Evolutionary conservation across 2,113 vertebrate genomes (phyloP), one percentile per base, ranked within the genome.

Genomic region (Camarhynchus parvulus): DNA sequence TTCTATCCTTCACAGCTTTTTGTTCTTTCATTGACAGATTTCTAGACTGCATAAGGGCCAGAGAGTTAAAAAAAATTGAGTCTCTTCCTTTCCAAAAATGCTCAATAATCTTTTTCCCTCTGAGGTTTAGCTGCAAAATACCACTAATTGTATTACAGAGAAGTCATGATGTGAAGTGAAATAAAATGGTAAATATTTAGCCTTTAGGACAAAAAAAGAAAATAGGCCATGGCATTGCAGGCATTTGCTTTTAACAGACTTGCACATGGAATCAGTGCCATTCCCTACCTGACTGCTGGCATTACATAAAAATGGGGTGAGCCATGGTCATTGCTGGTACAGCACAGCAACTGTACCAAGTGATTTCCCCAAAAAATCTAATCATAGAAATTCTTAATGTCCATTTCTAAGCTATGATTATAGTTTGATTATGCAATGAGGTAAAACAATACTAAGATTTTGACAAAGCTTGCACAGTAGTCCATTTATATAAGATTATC

Each of bases 401-500:
- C n/a, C 15, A 50, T 73, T 81, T 72, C 49, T 75, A 91, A 95
- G 39, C 83, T 3, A 1, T 68, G 87, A 73, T 80, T 91, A 68
- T 56, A 55, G 52, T 50, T 92, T 79, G 46, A 80, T 84, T 94
- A 83, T 67, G 64, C 84, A 93, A 95, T 69, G 44, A 94, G 77
- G 59, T 37, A 86, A 92, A 97, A 89, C 63, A 93, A 64, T 72
- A 30, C 35, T 37, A 90, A 85, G 68, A 59, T 41, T 97, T 89
- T 53, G 46, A 76, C 66, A 89, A 88, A 85, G 68, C 42, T 80
- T 75, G 41, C 27, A 33, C 33, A 55, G 2, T 58, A 72, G 89
- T 78, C 42, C 41, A 78, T 93, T 97, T 96, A 70, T 89, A 44
- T 31, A 62, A 96, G 55, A 94, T 96, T 92, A 67, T 92, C 82